Evolutionary conservation across 2,888 invertebrate species (phyloP), one percentile per base, ranked within the genome.

Genomic region (Drosophila subsilvestris): DNA sequence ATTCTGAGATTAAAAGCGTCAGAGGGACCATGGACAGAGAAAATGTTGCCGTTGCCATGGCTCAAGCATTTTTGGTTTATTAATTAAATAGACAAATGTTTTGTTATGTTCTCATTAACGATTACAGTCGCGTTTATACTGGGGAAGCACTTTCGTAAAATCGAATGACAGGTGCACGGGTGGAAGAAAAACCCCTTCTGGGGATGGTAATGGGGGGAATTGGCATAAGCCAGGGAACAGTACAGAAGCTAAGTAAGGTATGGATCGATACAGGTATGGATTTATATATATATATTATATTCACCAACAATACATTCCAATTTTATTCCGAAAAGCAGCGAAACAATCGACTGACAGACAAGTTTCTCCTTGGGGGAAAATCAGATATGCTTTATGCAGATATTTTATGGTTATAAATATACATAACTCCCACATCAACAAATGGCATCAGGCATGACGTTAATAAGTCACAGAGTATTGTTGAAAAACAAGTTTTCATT

Each of bases 401-500:
- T 65, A 53, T 10, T 37, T 37, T 2, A 32, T 32, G 32, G 12
- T 14, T 14, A 37, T 29, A 14, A 42, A 17, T 47, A 32, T n/a
- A 42, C 25, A 32, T 43, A 42, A 25, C 69, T 74, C 74, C 82
- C 85, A 85, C 78, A 60, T 56, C 45, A 53, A 60, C 17, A 44
- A 56, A 27, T 9, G 17, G 49, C 48, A 63, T 58, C 48, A 32
- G 37, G 18, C 25, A 58, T 65, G 51, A 63, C 61, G 62, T 51
- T 60, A 61, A 57, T 63, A 47, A 32, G 44, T 54, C 49, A 68
- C 50, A 60, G 59, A 4, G 3, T 10, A 12, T 53, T 72, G 61
- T 61, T 61, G 73, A 32, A 58, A 75, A 75, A 76, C 69, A 76
- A 79, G 78, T 76, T 79, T 78, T 65, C 72, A 66, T 74, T 74